Percentiles rank a stretch among this genome's conserved stretches.
phyloP scores from a whole-genome alignment of 2,797 vertebrate genomes.

The Protonibea diacanthus region DNA sequence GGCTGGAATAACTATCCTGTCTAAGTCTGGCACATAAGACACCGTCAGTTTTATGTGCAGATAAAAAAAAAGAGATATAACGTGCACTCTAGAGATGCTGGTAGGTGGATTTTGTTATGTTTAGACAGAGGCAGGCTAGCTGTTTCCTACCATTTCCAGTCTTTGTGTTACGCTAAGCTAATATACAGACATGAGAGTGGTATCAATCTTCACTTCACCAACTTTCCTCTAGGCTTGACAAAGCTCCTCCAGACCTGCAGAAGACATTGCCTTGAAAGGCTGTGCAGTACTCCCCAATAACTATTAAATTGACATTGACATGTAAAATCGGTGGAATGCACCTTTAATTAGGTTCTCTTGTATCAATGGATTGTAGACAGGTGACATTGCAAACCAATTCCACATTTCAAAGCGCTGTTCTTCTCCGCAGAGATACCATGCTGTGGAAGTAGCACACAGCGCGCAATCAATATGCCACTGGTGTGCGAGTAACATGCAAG shows the following conservation, averaged over 20 bases:
- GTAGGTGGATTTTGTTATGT: too few relatives aligned
- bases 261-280: constrained; percentile 3
- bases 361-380: constrained; percentile 5
- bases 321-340: constrained; percentile 8
- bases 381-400: constrained; percentile 27
- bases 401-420: constrained; percentile 6
- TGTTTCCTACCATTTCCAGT: background rate
- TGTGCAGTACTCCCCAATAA: background rate
- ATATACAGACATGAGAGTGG: background rate
- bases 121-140: too few relatives aligned
- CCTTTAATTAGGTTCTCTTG: constrained; percentile 3
- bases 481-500: constrained; percentile 17
- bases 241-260: background rate
- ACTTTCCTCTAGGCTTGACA: background rate
- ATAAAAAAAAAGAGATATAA: too few relatives aligned
- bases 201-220: background rate
- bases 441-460: background rate
- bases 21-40: too few relatives aligned
- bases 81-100: too few relatives aligned
- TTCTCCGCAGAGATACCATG: background rate
- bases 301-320: constrained; percentile 28
- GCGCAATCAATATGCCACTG: constrained; percentile 23
- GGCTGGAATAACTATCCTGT: too few relatives aligned
- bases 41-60: too few relatives aligned
- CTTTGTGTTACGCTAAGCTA: background rate